These are phyloP conservation scores for Palloptera scutellata DNA, from an alignment of 2,888 invertebrate species.

Conservation along the genomic window DNA sequence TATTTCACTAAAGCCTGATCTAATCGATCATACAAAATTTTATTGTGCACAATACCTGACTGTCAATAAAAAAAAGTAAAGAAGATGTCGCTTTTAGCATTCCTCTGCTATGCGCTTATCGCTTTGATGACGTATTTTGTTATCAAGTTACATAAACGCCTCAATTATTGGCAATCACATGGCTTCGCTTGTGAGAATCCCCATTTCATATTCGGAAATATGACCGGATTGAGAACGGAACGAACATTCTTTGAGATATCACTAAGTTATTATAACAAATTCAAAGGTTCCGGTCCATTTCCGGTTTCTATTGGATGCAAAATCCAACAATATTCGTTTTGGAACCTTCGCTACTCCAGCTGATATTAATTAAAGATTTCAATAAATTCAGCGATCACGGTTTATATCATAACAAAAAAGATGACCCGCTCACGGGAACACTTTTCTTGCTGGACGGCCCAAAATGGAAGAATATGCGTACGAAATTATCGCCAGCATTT, in stretches of 20 bases:
- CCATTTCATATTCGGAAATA: conserved; percentile 9
- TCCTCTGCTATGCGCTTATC: conserved; percentile 2
- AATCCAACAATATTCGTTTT: conserved; percentile 37
- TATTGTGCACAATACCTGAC: no score
- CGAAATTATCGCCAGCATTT: conserved; percentile 65
- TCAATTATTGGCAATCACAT: conserved; percentile 21
- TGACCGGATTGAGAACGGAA: conserved; percentile 21
- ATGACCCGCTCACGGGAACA: conserved; percentile 58
- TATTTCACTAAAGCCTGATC: no score
- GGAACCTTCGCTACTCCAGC: conserved; percentile 42
- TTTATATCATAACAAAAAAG: conserved; percentile 43
- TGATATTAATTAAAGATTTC: conserved; percentile 43
- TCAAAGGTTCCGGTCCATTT: conserved; percentile 40
- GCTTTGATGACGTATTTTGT: conserved; percentile 3
- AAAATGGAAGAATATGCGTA: conserved; percentile 64
- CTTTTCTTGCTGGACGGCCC: conserved; percentile 57
- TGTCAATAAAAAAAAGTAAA: not conserved
- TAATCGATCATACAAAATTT: no score
- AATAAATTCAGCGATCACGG: conserved; percentile 47
- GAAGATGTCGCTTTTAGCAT: conserved; percentile 17
- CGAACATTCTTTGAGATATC: conserved; percentile 40
- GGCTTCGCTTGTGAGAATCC: conserved; percentile 21
- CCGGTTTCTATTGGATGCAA: conserved; percentile 43
- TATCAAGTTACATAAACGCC: not conserved
- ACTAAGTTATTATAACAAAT: conserved; percentile 38